Base-by-base conservation (phyloP, 2,113 vertebrate species). In the Chloropsis cyanopogon region DNA sequence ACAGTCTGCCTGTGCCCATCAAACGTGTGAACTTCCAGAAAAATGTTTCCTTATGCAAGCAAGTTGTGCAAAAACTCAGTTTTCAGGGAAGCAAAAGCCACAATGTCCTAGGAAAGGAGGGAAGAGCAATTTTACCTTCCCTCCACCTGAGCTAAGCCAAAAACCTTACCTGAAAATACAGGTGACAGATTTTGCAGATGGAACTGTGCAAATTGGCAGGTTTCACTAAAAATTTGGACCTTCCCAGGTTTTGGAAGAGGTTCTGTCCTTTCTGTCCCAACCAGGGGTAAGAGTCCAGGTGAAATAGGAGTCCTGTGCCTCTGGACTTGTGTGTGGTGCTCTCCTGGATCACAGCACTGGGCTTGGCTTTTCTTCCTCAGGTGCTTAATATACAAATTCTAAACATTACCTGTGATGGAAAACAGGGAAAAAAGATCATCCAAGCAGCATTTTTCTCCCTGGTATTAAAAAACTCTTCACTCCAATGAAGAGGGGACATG, bases 381-480 rank as follows among this genome's bases (percentile, higher is more conserved):
- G 4, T 13, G 24, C 41, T 70, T 11, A 10, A 49, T 5, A 10
- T 1, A 37, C 4, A 57, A 47, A 53, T 10, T 25, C 31, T 44
- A 64, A 75, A 47, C 11, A n/a, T 56, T 16, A 35, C 2, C 13
- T 75, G 2, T 17, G n/a, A 14, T 22, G 19, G 53, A 42, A 83
- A 28, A 49, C 0, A 1, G 10, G 7, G 9, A 3, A 35, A 26
- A 44, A 57, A 54, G 1, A 63, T 17, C 14, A 59, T 15, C 46
- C 77, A 44, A 56, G 24, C 20, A 54, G 29, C 47, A 7, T 4
- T 52, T 15, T 39, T 16, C 11, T 47, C 56, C 35, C 39, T n/a
- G 44, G 4, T 14, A 9, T 28, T 47, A 54, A 24, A 54, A 35
- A 89, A 6, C 14, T 50, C 28, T 46, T 86, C 68, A 14, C 59